phyloP scores from a whole-genome alignment of 2,888 invertebrate genomes.

The Sinhomidia bicolor region DNA sequence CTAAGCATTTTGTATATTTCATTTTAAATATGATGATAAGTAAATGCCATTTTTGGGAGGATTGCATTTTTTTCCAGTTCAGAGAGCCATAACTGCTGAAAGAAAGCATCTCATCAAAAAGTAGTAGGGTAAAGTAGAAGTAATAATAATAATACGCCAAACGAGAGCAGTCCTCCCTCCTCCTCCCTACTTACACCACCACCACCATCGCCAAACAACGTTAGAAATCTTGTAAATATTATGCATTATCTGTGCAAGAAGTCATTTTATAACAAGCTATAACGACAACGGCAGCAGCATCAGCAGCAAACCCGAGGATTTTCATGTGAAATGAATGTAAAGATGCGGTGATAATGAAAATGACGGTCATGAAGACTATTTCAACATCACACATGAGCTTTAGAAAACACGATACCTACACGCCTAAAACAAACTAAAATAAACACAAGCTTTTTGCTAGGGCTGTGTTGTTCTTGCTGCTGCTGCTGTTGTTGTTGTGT shows the following conservation, averaged over 20 bases:
- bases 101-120: constrained; percentile 36
- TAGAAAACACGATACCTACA: constrained; percentile 29
- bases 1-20: constrained; percentile 45
- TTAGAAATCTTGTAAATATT: neutral
- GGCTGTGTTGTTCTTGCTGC: constrained; percentile 22
- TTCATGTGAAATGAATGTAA: constrained; percentile 59
- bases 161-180: neutral
- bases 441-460: constrained; percentile 30
- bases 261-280: neutral
- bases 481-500: constrained; percentile 5
- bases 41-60: constrained; percentile 52
- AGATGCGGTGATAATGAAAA: constrained; percentile 64
- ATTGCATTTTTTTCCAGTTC: constrained; percentile 60
- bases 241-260: neutral
- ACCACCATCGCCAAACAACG: no score
- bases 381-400: constrained; percentile 34
- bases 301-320: constrained; percentile 43
- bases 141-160: neutral
- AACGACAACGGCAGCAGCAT: no score
- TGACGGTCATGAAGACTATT: constrained; percentile 68
- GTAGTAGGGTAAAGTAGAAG: neutral
- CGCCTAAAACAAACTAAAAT: neutral
- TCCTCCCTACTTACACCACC: no score
- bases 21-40: constrained; percentile 52
- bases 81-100: constrained; percentile 36